Percentiles rank a stretch among this genome's conserved stretches.
phyloP scores from a whole-genome alignment of 2,888 invertebrate species.

The Blastobasis lacticolella region DNA sequence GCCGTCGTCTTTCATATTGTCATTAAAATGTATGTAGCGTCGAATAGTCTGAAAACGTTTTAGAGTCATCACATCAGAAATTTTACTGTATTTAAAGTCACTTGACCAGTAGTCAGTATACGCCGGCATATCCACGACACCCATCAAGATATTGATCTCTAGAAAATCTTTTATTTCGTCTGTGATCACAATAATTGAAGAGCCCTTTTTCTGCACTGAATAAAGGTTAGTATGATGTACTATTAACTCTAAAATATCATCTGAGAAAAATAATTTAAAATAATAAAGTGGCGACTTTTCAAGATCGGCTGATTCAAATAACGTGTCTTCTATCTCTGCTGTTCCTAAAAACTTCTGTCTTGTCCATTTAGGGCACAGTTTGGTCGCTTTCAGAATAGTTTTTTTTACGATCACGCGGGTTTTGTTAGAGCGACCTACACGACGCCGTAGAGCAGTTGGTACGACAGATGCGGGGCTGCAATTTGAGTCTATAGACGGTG shows the following conservation, averaged over 20 bases:
- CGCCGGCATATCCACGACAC: constrained; percentile 5
- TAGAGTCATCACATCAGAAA: constrained; percentile 8
- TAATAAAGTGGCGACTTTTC: neutral
- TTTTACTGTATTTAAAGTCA: constrained; percentile 1
- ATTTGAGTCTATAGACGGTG: too few species aligned
- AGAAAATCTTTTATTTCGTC: constrained; percentile 8
- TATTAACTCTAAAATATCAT: neutral
- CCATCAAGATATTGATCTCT: constrained; percentile 6
- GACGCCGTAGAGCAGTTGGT: too few species aligned
- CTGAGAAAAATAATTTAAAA: neutral
- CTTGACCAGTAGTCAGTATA: constrained; percentile 11
- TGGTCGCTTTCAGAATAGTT: too few species aligned
- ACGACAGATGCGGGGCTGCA: too few species aligned
- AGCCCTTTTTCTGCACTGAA: neutral
- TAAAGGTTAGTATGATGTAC: neutral
- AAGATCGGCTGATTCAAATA: too few species aligned
- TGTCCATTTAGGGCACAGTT: too few species aligned
- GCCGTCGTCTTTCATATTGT: neutral
- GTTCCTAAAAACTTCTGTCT: too few species aligned
- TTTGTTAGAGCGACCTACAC: too few species aligned
- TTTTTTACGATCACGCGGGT: too few species aligned
- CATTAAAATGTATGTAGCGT: neutral
- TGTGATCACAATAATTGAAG: constrained; percentile 1
- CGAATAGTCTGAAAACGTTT: constrained; percentile 1
- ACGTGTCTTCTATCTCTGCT: too few species aligned